These are phyloP conservation scores for Corythornis madagascariensis DNA, from an alignment of 2,113 vertebrate genomes.

Conservation along the genomic window DNA sequence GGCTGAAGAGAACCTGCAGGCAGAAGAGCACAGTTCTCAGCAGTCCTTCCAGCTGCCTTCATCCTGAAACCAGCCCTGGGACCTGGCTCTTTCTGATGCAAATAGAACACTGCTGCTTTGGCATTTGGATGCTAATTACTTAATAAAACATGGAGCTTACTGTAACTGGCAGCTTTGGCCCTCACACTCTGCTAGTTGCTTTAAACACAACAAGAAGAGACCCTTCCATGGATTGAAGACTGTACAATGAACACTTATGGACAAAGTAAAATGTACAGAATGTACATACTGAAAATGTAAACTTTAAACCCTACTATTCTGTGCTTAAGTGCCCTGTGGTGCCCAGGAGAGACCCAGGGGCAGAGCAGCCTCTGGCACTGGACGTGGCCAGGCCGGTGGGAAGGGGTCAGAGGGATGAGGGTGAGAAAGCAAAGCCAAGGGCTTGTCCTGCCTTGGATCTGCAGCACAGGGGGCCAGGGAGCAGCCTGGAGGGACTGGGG, in stretches of 20 bases:
- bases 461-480: fast-evolving
- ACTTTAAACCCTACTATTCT: not conserved
- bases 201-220: not conserved
- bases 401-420: not conserved
- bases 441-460: not conserved
- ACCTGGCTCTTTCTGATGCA: slow-evolving; percentile 12
- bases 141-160: not conserved
- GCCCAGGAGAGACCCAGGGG: not conserved
- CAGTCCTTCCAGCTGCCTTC: not conserved
- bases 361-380: not conserved
- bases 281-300: slow-evolving; percentile 13
- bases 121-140: slow-evolving; percentile 17
- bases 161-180: slow-evolving; percentile 13
- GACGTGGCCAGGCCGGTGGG: fast-evolving
- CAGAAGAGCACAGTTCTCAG: not conserved
- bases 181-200: not conserved
- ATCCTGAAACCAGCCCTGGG: not conserved
- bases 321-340: not conserved
- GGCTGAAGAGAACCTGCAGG: not conserved
- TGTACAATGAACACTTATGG: not conserved
- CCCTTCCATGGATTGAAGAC: not conserved
- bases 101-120: slow-evolving; percentile 34
- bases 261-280: not conserved
- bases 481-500: not conserved
- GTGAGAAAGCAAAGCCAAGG: not conserved